phyloP scores from a whole-genome alignment of 2,113 vertebrate species.

The Apodemus sylvaticus region DNA sequence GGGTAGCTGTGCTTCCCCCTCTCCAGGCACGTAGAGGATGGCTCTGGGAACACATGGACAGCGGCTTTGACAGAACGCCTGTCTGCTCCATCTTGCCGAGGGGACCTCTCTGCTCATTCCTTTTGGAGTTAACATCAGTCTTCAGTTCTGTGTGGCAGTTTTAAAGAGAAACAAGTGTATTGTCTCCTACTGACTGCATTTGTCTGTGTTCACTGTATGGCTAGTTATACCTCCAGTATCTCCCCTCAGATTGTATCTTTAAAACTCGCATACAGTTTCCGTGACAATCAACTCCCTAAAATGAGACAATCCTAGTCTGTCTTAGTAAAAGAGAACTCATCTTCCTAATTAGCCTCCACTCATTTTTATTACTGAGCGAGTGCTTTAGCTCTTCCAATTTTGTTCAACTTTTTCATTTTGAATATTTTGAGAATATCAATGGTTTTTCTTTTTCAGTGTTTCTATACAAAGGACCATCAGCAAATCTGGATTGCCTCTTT shows the following conservation, averaged over 20 bases:
- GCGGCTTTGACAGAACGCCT: not conserved
- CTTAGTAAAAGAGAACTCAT: slow-evolving; percentile 33
- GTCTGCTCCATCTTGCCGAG: not conserved
- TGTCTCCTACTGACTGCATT: not conserved
- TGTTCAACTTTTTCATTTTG: slow-evolving; percentile 19
- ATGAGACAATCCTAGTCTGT: slow-evolving; percentile 13
- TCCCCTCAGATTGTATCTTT: not conserved
- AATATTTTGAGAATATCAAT: not conserved
- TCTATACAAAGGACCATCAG: not conserved
- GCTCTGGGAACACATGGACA: slow-evolving; percentile 18
- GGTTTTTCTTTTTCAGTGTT: not conserved
- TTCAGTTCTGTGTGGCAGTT: slow-evolving; percentile 50
- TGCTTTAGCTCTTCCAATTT: not conserved
- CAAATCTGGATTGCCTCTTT: not conserved
- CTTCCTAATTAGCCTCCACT: not conserved
- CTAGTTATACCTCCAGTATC: not conserved
- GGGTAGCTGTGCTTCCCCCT: not conserved
- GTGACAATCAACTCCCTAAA: not conserved
- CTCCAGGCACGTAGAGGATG: not conserved
- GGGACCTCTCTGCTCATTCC: not conserved
- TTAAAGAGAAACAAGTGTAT: slow-evolving; percentile 37
- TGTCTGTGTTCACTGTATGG: not conserved
- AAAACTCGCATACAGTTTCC: not conserved
- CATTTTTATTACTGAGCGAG: not conserved
- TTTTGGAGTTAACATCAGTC: not conserved